Conservation (phyloP, 1,140 invertebrate genomes). For the Bombyx mandarina region DNA sequence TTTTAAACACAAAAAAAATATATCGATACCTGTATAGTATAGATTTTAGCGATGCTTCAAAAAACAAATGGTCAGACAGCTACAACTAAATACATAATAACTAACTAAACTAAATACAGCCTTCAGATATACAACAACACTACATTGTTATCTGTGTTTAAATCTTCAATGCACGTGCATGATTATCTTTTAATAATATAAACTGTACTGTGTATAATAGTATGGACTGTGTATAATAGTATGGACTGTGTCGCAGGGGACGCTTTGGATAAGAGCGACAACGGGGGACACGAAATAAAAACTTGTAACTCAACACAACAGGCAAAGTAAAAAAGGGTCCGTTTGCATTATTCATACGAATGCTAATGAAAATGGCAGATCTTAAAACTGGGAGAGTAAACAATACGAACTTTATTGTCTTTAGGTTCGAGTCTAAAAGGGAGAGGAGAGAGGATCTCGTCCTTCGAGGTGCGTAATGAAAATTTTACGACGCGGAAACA, state of each 20-base stretch:
- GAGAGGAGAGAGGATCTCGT: conserved; percentile 3
- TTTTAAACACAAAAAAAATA: too few relatives aligned
- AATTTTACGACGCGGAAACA: conserved; percentile 16
- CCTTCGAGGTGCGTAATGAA: conserved; percentile 13
- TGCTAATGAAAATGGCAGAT: conserved; percentile 29
- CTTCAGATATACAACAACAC: too few relatives aligned
- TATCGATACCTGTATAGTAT: too few relatives aligned
- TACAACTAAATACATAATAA: too few relatives aligned
- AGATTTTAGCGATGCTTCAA: too few relatives aligned
- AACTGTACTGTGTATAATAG: not conserved
- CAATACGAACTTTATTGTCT: conserved; percentile 22
- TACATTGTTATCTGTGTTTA: too few relatives aligned
- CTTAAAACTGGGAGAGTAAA: conserved; percentile 30
- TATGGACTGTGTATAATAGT: not conserved
- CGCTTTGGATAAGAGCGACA: conserved; percentile 10
- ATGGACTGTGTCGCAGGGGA: not conserved
- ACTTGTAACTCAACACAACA: conserved; percentile 19
- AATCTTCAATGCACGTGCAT: too few relatives aligned
- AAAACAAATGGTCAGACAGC: too few relatives aligned
- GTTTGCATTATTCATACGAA: conserved; percentile 34
- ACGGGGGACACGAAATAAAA: conserved; percentile 17
- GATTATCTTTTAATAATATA: too few relatives aligned
- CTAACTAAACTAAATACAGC: too few relatives aligned
- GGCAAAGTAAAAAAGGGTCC: conserved; percentile 18
- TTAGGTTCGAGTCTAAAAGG: conserved; percentile 4